A percentile compares a stretch with the other conserved stretches of the same genome.
These are phyloP conservation scores for Heterohyrax brucei DNA, from an alignment of 2,797 vertebrate species.

Conservation along the genomic window DNA sequence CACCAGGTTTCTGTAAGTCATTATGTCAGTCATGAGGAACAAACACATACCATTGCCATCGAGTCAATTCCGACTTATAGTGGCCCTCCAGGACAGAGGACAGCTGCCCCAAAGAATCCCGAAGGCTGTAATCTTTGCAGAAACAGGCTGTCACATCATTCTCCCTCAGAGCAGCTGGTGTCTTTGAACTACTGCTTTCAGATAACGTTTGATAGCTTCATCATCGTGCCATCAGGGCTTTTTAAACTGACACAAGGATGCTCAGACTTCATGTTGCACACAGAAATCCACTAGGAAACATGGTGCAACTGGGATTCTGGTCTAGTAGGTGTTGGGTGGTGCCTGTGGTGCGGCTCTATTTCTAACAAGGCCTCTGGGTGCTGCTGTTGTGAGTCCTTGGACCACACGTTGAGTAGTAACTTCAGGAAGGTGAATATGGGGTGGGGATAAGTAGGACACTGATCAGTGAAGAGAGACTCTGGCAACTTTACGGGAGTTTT, in stretches of 20 bases:
- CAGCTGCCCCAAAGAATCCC: not conserved
- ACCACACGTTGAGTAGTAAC: not conserved
- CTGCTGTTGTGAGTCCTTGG: not conserved
- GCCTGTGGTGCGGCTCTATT: not conserved
- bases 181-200: not conserved
- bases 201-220: not conserved
- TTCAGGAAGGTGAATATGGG: too few species aligned
- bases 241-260: not conserved
- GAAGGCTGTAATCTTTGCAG: not conserved
- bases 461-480: not conserved
- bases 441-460: not conserved
- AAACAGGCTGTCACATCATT: not conserved
- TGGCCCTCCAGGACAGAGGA: not conserved
- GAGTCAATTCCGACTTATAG: not conserved
- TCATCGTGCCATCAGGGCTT: not conserved
- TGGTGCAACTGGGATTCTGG: not conserved
- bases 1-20: too few species aligned
- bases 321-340: not conserved
- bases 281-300: not conserved
- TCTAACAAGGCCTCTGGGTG: not conserved
- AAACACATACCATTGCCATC: not conserved
- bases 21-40: too few species aligned
- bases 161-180: not conserved
- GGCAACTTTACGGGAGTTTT: not conserved
- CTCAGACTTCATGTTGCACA: not conserved